Percentiles rank a stretch among this genome's conserved stretches.
phyloP scores from a whole-genome alignment of 2,888 invertebrate genomes.

The Lysandra coridon region DNA sequence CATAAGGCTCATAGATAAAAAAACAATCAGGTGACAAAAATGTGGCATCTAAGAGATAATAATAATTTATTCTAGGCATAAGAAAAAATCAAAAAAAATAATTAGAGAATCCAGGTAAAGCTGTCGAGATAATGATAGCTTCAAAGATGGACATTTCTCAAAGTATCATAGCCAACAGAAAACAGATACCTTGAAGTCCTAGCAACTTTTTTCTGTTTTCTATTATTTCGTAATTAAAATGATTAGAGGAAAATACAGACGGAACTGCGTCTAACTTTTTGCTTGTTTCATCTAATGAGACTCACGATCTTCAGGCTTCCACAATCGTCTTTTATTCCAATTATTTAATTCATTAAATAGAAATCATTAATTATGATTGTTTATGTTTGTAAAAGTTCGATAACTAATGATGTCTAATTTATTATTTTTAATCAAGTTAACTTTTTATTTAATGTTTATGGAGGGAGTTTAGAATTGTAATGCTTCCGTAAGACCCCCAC shows the following conservation, averaged over 20 bases:
- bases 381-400: background rate
- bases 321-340: conserved; percentile 23
- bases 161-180: background rate
- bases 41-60: no score
- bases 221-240: conserved; percentile 26
- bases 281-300: conserved; percentile 1
- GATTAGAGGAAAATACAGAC: conserved; percentile 25
- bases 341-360: conserved; percentile 22
- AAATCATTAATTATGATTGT: conserved; percentile 12
- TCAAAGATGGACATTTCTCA: background rate
- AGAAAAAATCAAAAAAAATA: background rate
- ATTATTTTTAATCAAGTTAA: conserved; percentile 3
- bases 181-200: background rate
- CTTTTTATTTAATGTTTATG: background rate
- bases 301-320: background rate
- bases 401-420: conserved; percentile 10
- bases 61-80: background rate
- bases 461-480: background rate
- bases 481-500: conserved; percentile 21
- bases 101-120: background rate
- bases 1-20: no score
- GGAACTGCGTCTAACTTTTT: conserved; percentile 9
- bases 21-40: no score
- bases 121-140: background rate
- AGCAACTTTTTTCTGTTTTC: background rate